Base-by-base conservation (phyloP, 2,888 invertebrate species). In the Athrips mouffetella region DNA sequence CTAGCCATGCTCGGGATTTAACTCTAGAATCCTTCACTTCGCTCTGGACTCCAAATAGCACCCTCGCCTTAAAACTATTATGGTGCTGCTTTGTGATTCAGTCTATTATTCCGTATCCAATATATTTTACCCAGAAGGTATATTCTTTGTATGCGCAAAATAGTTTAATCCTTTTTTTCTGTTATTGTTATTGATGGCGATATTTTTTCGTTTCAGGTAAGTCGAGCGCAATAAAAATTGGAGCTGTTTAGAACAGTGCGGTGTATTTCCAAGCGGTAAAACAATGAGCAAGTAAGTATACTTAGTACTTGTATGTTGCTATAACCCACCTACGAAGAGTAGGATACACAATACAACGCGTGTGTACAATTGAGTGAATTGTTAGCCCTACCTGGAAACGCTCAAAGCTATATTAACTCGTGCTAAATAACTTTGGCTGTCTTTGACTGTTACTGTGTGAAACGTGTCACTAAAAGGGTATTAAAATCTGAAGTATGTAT, bases 131-230 rank as follows among this genome's bases (percentile, higher is more conserved):
- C n/a, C n/a, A n/a, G n/a, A n/a, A n/a, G n/a, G n/a, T n/a, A n/a
- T n/a, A n/a, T n/a, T n/a, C n/a, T n/a, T n/a, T n/a, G n/a, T 67
- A 63, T 62, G 57, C 63, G 63, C 64, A 68, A 65, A 64, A 65
- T 63, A 55, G 58, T 45, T n/a, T 60, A 60, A 65, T 71, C 72
- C 69, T 73, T 71, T 64, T 68, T 62, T 66, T 54, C 55, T 47
- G 45, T 61, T 70, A 64, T 65, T 62, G 59, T 63, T 73, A 70
- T 73, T 75, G 71, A 70, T 74, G 62, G 70, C 62, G 60, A 59
- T 75, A 72, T 65, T 67, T 67, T 75, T 67, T 72, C 53, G 58
- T 80, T 82, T 70, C 80, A 85, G 85, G 85, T 86, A 85, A 85
- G 83, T 80, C 65, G 63, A 56, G 55, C 59, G 62, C 68, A 71